Conservation (phyloP, 1,140 invertebrate genomes). For the Tetragnatha versicolor region DNA sequence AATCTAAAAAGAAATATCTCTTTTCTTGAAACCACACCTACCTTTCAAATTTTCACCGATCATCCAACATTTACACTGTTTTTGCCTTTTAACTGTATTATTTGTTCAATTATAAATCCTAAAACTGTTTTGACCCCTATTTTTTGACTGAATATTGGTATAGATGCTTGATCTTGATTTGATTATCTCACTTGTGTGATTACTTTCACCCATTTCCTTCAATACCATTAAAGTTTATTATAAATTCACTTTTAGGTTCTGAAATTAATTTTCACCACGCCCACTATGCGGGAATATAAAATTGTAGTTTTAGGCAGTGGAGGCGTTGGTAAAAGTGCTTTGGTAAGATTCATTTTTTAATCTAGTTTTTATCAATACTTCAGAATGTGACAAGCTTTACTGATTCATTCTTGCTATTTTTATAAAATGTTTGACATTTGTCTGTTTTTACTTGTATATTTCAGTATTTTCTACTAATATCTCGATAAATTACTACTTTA, state of each 20-base stretch:
- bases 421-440: too few relatives aligned
- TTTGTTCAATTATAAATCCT: background rate
- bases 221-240: background rate
- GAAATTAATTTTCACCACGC: constrained; percentile 54
- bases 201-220: too few relatives aligned
- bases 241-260: constrained; percentile 38
- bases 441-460: too few relatives aligned
- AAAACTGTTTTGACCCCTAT: background rate
- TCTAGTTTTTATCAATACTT: background rate
- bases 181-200: background rate
- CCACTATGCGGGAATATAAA: constrained; percentile 96
- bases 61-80: background rate
- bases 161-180: background rate
- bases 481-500: background rate
- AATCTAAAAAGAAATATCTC: too few relatives aligned
- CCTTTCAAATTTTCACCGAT: constrained; percentile 13
- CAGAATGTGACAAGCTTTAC: background rate
- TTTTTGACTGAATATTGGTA: background rate
- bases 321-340: constrained; percentile 96
- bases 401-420: background rate
- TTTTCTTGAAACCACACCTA: constrained; percentile 42
- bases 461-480: background rate
- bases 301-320: constrained; percentile 98
- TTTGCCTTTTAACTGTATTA: background rate
- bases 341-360: constrained; percentile 62